A percentile compares a stretch with the other conserved stretches of the same genome.
phyloP scores from a whole-genome alignment of 2,797 vertebrate species.

The Rhyacichthys aspro region DNA sequence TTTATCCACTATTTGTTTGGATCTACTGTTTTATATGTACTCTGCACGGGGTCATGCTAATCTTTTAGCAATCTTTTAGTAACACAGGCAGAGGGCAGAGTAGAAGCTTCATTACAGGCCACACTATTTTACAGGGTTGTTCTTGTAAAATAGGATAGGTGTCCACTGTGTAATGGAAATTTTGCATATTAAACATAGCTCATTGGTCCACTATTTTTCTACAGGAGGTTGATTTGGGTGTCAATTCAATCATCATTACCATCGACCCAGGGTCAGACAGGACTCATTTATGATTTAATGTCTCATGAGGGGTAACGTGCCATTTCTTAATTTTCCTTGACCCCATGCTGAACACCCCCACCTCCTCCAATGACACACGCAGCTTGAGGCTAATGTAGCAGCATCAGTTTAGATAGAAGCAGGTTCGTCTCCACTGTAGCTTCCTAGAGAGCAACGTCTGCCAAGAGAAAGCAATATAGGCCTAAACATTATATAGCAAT shows the following conservation, averaged over 20 bases:
- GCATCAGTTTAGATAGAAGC: conserved; percentile 39
- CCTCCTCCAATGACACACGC: conserved; percentile 29
- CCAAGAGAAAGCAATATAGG: conserved; percentile 5
- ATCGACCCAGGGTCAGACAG: conserved; percentile 6
- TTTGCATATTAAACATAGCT: too few relatives aligned
- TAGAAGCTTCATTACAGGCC: too few relatives aligned
- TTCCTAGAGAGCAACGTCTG: conserved; percentile 11
- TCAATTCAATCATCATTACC: conserved; percentile 30
- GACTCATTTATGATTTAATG: conserved; percentile 20
- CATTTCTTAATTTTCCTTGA: conserved; percentile 16
- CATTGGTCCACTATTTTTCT: too few relatives aligned
- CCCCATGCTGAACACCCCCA: conserved; percentile 23
- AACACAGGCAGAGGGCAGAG: too few relatives aligned
- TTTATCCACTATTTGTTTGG: too few relatives aligned
- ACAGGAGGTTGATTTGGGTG: conserved; percentile 17
- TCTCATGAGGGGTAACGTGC: conserved; percentile 21
- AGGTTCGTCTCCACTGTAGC: conserved; percentile 28
- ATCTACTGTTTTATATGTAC: too few relatives aligned
- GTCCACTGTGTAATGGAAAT: too few relatives aligned
- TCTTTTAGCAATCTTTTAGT: too few relatives aligned
- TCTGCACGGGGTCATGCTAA: too few relatives aligned
- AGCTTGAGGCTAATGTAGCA: conserved; percentile 58
- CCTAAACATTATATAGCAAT: conserved; percentile 4
- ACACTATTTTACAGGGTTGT: too few relatives aligned
- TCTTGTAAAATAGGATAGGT: too few relatives aligned